phyloP scores from a whole-genome alignment of 2,888 invertebrate genomes.

The Caenorhabditis uteleia region DNA sequence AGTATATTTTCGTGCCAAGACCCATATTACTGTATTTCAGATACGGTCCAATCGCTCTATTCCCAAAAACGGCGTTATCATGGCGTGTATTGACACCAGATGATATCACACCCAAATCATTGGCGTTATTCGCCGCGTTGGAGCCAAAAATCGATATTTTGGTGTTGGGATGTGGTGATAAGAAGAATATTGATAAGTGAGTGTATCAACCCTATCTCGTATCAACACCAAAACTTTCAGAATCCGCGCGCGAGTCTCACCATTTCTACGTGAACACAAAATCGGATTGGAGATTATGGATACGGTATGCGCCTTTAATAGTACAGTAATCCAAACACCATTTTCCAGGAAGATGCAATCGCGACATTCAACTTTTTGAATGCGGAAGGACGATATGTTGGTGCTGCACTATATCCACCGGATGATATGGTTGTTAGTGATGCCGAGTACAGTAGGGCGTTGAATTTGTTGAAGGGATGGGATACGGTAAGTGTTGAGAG shows the following conservation, averaged over 20 bases:
- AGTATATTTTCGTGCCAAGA: conserved; percentile 6
- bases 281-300: conserved; percentile 82
- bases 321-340: no score
- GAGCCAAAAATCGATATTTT: conserved; percentile 81
- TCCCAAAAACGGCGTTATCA: conserved; percentile 65
- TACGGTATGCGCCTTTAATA: conserved; percentile 72
- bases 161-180: conserved; percentile 69
- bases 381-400: conserved; percentile 80
- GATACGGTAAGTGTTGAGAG: conserved; percentile 47
- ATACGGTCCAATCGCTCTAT: conserved; percentile 67
- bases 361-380: conserved; percentile 89
- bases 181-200: conserved; percentile 62
- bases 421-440: conserved; percentile 58
- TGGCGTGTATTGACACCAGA: conserved; percentile 71
- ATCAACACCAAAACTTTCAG: conserved; percentile 14
- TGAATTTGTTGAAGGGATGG: conserved; percentile 55
- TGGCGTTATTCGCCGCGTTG: conserved; percentile 81
- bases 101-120: conserved; percentile 80
- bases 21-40: conserved; percentile 14
- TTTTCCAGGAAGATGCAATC: conserved; percentile 79
- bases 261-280: conserved; percentile 72
- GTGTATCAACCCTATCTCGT: background rate
- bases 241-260: conserved; percentile 45
- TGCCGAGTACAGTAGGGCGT: conserved; percentile 55
- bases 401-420: conserved; percentile 75